These are phyloP conservation scores for Tetropium fuscum DNA, from an alignment of 2,888 invertebrate species.

Conservation along the genomic window DNA sequence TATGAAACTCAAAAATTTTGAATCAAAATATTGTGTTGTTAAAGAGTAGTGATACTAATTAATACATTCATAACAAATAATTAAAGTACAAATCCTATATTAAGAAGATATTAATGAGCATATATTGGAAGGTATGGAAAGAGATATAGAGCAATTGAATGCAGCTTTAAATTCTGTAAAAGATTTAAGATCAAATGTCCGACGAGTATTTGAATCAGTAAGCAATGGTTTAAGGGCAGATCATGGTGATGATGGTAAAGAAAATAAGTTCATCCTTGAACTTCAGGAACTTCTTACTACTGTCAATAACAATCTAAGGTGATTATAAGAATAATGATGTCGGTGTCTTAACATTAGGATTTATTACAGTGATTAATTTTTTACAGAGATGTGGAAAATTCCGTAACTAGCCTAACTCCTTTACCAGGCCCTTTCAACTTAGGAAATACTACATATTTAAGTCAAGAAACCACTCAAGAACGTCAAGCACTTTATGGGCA, in stretches of 20 bases:
- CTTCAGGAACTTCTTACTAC: constrained; percentile 85
- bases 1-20: too few species aligned
- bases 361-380: constrained; percentile 34
- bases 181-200: constrained; percentile 84
- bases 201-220: constrained; percentile 86
- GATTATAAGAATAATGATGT: constrained; percentile 20
- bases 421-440: constrained; percentile 86
- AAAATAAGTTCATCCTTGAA: constrained; percentile 78
- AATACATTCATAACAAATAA: too few species aligned
- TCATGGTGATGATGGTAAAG: constrained; percentile 85
- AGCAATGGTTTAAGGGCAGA: constrained; percentile 85
- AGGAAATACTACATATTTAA: constrained; percentile 87
- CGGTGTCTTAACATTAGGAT: too few species aligned
- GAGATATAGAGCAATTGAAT: constrained; percentile 77
- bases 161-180: constrained; percentile 81
- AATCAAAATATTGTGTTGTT: too few species aligned
- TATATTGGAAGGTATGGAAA: too few species aligned
- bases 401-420: constrained; percentile 77
- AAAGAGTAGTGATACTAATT: too few species aligned
- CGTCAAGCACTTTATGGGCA: constrained; percentile 89
- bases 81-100: too few species aligned
- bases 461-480: constrained; percentile 92
- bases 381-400: constrained; percentile 83
- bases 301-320: constrained; percentile 85
- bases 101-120: too few species aligned